Percentiles rank a stretch among this genome's conserved stretches.
phyloP scores from a whole-genome alignment of 2,888 invertebrate genomes.

The Coleophora deauratella region DNA sequence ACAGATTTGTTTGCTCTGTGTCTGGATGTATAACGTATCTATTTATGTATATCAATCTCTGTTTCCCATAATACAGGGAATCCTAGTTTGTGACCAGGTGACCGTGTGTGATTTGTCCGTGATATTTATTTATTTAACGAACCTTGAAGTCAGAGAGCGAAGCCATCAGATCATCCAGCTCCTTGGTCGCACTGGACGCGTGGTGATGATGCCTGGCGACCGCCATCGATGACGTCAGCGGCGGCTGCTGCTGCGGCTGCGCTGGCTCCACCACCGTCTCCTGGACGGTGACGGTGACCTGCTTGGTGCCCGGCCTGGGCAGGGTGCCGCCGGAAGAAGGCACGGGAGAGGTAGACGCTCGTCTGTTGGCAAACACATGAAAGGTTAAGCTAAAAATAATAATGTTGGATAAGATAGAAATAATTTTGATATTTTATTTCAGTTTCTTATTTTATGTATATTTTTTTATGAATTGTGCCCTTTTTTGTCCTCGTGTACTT shows the following conservation, averaged over 20 bases:
- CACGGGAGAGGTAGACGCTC: constrained; percentile 50
- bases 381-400: no score
- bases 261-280: constrained; percentile 70
- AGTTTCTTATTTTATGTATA: no score
- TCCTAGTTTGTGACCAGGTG: no score
- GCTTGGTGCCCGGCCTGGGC: constrained; percentile 71
- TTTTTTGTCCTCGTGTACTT: no score
- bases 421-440: no score
- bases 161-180: constrained; percentile 96
- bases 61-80: no score
- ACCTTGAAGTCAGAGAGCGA: constrained; percentile 97
- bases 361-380: constrained; percentile 35
- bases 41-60: no score
- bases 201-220: constrained; percentile 47
- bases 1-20: no score
- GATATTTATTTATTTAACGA: constrained; percentile 6
- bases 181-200: constrained; percentile 93
- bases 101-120: no score
- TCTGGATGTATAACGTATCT: no score
- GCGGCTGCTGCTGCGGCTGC: constrained; percentile 46
- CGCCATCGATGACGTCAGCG: constrained; percentile 31
- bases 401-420: no score
- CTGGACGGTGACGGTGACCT: constrained; percentile 72
- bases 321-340: constrained; percentile 44
- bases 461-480: no score